Base-by-base conservation (phyloP, 2,888 invertebrate species). In the Drosophila yooni region DNA sequence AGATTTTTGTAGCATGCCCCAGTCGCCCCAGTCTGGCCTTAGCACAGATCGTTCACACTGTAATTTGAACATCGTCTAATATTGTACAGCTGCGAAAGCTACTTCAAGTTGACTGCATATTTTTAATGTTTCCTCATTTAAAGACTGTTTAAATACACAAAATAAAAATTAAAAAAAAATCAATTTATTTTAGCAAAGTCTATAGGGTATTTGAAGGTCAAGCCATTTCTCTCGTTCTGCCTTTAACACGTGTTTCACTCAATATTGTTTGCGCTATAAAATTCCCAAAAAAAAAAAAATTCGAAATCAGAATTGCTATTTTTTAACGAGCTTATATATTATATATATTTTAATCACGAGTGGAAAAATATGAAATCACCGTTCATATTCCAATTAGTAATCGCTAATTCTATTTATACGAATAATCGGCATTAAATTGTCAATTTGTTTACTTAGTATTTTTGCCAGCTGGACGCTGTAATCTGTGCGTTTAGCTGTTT, bases 1-100 rank as follows among this genome's bases (percentile, higher is more conserved):
- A 53, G 25, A 74, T 43, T 34, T 57, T 8, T 65, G 11, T 75
- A 48, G 34, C 54, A 50, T 52, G 71, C 80, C 65, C 56, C 68
- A 59, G 64, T 46, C 57, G 33, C 33, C 33, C 2, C 31, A 59
- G 58, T 46, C 57, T 70, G 67, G 64, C 54, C 70, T 67, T 50
- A 59, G 46, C n/a, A 38, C 10, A 52, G 46, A 33, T 29, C 46
- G 6, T 59, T 51, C 33, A 43, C 56, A 10, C 10, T 50, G 10
- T 27, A 27, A 27, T 3, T n/a, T 13, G 51, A 50, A 3, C 27
- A 10, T 27, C 27, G 18, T 25, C 48, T 25, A 25, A 48, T 21
- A 6, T 46, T 43, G 2, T 3, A 3, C 15, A 15, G 46, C 21
- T 21, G 21, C 21, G 1, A 21, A 7, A 21, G 21, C 21, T 13